Evolutionary conservation across 2,888 invertebrate species (phyloP), one percentile per base, ranked within the genome.

Genomic region (Magallana nippona): DNA sequence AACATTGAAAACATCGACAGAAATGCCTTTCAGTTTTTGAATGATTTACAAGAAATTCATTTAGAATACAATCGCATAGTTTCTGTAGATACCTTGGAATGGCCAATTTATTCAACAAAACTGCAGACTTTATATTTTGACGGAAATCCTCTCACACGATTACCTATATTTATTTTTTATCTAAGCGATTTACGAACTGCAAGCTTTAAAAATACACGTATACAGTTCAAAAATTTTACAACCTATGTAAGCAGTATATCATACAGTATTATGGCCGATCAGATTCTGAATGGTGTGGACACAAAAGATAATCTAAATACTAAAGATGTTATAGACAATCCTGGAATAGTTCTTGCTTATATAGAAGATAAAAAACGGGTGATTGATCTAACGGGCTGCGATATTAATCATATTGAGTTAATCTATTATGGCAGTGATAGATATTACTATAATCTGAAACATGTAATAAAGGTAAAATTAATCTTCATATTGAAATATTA

Each of bases 401-500:
- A 19, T 27, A 81, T 62, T 2, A 22, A 81, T 3, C 22, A 63
- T 44, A 15, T 81, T 11, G 44, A 62, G 13, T n/a, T 71, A 5
- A 32, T 44, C 3, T 60, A 60, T 44, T 81, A 56, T 81, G 55
- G 60, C 22, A 27, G 55, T n/a, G 13, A 78, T 27, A 60, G 62
- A 19, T 10, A 60, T 32, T 0, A 15, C 27, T 27, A 44, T 0
- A n/a, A 79, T 15, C 10, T 22, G 13, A 15, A 13, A 32, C n/a
- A 55, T 22, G n/a, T 55, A n/a, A 27, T 82, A 13, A 80, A 78
- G 17, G 22, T 13, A 32, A 22, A 81, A 0, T 58, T 87, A 13
- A 77, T 82, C 11, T 17, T 87, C 15, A 78, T 88, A 19, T 77
- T 88, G 2, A 82, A 82, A 27, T 82, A 87, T 82, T 88, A 85